Evolutionary conservation across 2,888 invertebrate species (phyloP).

Genomic region (Diogma glabrata): DNA sequence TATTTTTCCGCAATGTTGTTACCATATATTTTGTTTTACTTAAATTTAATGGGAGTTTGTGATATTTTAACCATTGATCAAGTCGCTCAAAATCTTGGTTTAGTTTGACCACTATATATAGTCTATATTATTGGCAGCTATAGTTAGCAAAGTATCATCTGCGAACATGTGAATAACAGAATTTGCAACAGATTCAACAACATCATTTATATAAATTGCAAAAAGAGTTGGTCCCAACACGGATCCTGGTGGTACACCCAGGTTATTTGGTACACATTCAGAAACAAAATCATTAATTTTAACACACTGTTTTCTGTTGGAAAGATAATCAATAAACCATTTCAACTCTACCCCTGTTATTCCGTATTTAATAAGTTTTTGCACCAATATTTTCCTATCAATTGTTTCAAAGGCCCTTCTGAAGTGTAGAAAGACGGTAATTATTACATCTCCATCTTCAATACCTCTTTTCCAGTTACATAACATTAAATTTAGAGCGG

Average conservation of each 20-base stretch:
- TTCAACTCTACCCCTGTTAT: not conserved
- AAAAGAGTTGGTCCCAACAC: no score
- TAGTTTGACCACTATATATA: no score
- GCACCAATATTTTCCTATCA: not conserved
- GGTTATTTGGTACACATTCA: not conserved
- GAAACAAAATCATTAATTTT: not conserved
- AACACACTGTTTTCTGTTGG: not conserved
- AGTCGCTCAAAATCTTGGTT: not conserved
- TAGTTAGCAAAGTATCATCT: not conserved
- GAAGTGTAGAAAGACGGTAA: no score
- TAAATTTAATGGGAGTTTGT: not conserved
- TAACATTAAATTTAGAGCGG: not conserved
- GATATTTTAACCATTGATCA: not conserved
- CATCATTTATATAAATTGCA: not conserved
- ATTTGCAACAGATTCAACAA: not conserved
- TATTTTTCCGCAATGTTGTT: not conserved
- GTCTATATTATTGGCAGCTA: no score
- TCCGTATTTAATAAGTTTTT: not conserved
- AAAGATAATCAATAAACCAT: not conserved
- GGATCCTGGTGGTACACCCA: no score
- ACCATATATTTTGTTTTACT: not conserved
- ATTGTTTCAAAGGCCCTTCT: not conserved
- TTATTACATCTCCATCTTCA: no score
- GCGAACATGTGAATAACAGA: not conserved
- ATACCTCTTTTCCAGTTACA: not conserved